Conservation (phyloP, 2,113 vertebrate genomes). For the Oreochromis spilurus region DNA sequence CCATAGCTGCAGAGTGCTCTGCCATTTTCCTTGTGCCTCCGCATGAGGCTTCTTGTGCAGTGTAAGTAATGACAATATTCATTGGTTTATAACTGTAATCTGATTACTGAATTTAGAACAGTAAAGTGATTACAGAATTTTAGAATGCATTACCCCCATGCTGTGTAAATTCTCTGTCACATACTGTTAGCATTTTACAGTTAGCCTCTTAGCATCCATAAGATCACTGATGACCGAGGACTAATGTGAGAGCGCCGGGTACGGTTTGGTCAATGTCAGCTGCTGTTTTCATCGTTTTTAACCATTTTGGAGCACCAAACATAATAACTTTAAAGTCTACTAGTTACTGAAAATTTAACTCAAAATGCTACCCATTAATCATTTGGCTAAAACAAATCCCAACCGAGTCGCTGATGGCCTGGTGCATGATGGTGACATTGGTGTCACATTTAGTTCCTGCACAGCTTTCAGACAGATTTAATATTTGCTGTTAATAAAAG, state of each 20-base stretch:
- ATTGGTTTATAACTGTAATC: background rate
- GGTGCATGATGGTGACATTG: background rate
- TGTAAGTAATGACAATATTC: background rate
- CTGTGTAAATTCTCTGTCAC: background rate
- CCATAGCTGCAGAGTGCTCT: background rate
- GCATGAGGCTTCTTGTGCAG: background rate
- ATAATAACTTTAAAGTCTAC: background rate
- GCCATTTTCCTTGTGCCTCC: background rate
- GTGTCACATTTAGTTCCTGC: background rate
- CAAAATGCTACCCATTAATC: background rate
- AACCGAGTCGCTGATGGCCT: background rate
- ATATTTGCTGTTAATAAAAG: background rate
- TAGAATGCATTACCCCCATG: background rate
- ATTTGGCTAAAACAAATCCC: background rate
- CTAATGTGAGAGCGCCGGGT: background rate
- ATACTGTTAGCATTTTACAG: background rate
- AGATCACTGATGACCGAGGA: background rate
- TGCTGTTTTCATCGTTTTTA: background rate
- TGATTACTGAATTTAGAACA: background rate
- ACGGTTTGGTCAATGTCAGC: background rate
- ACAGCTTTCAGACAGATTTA: background rate
- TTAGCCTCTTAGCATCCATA: background rate
- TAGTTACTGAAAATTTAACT: background rate
- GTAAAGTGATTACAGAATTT: background rate
- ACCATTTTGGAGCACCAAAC: background rate